Conservation (phyloP, 2,797 vertebrate species). For the Coregonus sp. region DNA sequence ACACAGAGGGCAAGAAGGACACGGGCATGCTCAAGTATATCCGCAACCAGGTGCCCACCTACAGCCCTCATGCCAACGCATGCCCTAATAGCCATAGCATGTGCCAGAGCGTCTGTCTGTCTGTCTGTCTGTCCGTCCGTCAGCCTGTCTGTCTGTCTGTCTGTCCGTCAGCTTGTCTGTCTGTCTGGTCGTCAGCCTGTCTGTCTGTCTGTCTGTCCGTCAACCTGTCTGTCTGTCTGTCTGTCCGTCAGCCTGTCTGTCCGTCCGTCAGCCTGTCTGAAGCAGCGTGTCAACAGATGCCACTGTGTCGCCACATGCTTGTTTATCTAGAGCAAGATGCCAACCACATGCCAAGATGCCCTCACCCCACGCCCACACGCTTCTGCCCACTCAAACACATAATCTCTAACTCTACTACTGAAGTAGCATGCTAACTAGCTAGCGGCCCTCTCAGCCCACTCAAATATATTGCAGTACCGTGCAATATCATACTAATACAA, state of each 20-base stretch:
- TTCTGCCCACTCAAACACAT: background rate
- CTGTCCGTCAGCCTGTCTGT: background rate
- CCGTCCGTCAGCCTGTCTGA: background rate
- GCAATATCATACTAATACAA: background rate
- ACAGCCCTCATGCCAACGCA: background rate
- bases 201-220: too few relatives aligned
- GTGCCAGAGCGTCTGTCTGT: background rate
- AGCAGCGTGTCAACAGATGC: background rate
- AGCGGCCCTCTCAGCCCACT: background rate
- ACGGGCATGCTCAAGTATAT: constrained; percentile 98
- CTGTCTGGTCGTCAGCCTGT: background rate
- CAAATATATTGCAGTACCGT: background rate
- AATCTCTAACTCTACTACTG: background rate
- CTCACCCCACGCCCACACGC: background rate
- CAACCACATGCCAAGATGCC: background rate
- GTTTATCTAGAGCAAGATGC: background rate
- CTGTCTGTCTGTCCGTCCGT: background rate
- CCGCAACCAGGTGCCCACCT: constrained; percentile 86
- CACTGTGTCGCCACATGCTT: background rate
- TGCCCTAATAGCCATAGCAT: background rate
- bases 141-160: background rate
- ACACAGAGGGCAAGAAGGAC: constrained; percentile 94
- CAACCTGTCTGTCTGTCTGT: background rate
- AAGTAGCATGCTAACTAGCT: background rate
- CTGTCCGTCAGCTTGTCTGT: background rate